These are phyloP conservation scores for Oplegnathus fasciatus DNA, from an alignment of 2,113 vertebrate species.

Conservation along the genomic window DNA sequence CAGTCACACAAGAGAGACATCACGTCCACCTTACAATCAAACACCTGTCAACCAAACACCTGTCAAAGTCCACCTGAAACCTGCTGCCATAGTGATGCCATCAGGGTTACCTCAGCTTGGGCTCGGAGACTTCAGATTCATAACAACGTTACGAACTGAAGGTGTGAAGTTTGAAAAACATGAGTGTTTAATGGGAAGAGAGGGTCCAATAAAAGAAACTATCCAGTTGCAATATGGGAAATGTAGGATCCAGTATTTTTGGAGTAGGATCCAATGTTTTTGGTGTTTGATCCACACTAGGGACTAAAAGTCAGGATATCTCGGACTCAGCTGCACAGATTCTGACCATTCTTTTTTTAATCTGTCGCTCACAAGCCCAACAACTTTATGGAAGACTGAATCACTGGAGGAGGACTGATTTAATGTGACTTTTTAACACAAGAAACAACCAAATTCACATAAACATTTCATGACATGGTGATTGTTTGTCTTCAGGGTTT, in stretches of 20 bases:
- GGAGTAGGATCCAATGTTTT: background rate
- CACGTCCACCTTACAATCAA: constrained; percentile 54
- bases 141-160: background rate
- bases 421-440: background rate
- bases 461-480: too few relatives aligned
- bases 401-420: background rate
- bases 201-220: background rate
- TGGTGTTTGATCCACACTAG: background rate
- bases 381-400: background rate
- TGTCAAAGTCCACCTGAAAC: background rate
- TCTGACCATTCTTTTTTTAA: background rate
- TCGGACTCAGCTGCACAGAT: background rate
- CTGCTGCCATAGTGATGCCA: background rate
- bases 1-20: constrained; percentile 3
- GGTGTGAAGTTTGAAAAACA: background rate
- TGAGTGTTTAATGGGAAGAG: background rate
- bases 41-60: constrained; percentile 25
- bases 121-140: too few relatives aligned
- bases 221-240: background rate
- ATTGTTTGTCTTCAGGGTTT: background rate
- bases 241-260: background rate
- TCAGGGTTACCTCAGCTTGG: too few relatives aligned
- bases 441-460: background rate
- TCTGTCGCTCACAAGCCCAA: background rate
- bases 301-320: background rate